Percentiles rank a stretch among this genome's conserved stretches.
These are phyloP conservation scores for Mythimna pallens DNA, from an alignment of 2,888 invertebrate species.

Conservation along the genomic window DNA sequence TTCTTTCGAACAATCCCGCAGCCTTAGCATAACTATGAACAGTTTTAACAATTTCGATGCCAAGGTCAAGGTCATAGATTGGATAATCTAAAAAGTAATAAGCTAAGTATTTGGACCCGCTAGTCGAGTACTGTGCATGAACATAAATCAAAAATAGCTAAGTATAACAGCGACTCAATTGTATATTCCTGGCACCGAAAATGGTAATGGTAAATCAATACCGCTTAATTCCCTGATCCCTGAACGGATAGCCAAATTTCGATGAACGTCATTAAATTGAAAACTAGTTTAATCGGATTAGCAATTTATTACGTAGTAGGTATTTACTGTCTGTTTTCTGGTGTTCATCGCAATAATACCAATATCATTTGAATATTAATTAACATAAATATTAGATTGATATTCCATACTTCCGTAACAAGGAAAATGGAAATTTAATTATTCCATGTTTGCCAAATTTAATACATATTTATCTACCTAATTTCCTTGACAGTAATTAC, in stretches of 20 bases:
- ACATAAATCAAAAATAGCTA: too few species aligned
- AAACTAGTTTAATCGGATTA: neutral
- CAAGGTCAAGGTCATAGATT: too few species aligned
- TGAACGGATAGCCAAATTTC: neutral
- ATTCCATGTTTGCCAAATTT: neutral
- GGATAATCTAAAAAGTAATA: too few species aligned
- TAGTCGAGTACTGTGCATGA: too few species aligned
- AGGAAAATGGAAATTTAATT: slow-evolving; percentile 1
- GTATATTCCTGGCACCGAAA: too few species aligned
- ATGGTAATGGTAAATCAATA: too few species aligned
- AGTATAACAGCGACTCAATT: too few species aligned
- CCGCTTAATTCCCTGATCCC: too few species aligned
- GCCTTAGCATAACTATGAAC: too few species aligned
- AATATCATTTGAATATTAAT: slow-evolving; percentile 18
- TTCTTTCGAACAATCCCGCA: too few species aligned
- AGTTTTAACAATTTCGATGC: too few species aligned
- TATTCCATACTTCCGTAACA: neutral
- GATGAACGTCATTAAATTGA: neutral
- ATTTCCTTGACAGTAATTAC: neutral
- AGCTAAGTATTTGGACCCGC: too few species aligned
- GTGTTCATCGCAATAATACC: neutral
- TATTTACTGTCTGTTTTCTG: neutral
- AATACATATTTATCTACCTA: neutral
- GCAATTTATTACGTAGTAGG: neutral
- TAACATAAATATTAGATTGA: slow-evolving; percentile 6